Evolutionary conservation across 2,797 vertebrate genomes (phyloP).

Genomic region (Channallabes apus): DNA sequence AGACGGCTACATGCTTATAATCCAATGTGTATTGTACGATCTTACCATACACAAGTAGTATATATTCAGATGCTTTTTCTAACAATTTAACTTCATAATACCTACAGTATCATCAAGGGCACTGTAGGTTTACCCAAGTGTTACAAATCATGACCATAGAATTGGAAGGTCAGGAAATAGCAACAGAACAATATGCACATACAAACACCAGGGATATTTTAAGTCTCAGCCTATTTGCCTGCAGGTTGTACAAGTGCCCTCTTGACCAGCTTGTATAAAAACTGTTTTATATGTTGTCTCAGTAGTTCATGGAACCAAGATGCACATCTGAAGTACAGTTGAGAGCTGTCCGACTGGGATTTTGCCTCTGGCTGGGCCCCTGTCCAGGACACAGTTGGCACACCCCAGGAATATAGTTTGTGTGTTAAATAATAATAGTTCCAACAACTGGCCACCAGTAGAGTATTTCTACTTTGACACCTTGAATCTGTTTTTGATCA

Average conservation of each 20-base stretch:
- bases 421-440: background rate
- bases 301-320: background rate
- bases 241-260: constrained; percentile 13
- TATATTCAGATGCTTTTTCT: background rate
- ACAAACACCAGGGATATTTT: background rate
- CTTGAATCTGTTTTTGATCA: background rate
- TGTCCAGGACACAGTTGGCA: background rate
- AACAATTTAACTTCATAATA: background rate
- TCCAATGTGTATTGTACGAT: background rate
- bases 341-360: background rate
- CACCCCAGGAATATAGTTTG: background rate
- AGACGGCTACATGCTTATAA: background rate
- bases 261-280: background rate
- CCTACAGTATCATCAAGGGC: background rate
- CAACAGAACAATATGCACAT: background rate
- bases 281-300: constrained; percentile 2
- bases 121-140: background rate
- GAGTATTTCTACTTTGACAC: background rate
- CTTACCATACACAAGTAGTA: too few relatives aligned
- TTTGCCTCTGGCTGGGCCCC: background rate
- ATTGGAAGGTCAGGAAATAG: background rate
- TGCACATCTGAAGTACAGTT: background rate
- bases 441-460: background rate
- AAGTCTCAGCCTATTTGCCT: background rate
- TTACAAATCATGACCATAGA: background rate